These are phyloP conservation scores for Sebastes dallii DNA, from an alignment of 2,797 vertebrate species.

Conservation along the genomic window DNA sequence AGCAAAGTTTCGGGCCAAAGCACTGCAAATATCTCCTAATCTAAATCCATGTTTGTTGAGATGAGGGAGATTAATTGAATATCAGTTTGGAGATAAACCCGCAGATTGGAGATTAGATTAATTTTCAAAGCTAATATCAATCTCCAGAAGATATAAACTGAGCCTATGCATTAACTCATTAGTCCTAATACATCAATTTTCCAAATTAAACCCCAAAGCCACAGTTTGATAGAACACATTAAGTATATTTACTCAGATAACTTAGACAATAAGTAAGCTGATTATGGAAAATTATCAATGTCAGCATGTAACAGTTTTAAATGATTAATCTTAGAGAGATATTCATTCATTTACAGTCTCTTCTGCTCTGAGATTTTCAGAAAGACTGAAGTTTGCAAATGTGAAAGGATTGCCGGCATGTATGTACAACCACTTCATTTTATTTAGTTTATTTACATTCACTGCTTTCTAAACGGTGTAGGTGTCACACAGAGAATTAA, in stretches of 20 bases:
- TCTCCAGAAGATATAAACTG: conserved; percentile 11
- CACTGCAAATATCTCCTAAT: conserved; percentile 35
- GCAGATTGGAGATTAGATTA: conserved; percentile 32
- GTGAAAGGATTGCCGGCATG: too few species aligned
- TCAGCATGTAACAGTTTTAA: conserved; percentile 14
- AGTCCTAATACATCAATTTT: conserved; percentile 29
- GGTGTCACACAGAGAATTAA: background rate
- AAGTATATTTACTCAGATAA: conserved; percentile 32
- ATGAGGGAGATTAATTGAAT: conserved; percentile 52
- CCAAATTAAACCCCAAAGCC: conserved; percentile 32
- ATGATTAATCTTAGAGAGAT: background rate
- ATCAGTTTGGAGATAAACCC: conserved; percentile 45
- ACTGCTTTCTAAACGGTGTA: background rate
- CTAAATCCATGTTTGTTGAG: conserved; percentile 47
- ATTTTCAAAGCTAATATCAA: conserved; percentile 39
- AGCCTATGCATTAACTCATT: conserved; percentile 27
- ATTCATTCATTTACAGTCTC: background rate
- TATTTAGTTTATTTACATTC: background rate
- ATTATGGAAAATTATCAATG: conserved; percentile 26
- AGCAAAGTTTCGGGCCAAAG: conserved; percentile 3
- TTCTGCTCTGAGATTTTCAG: background rate
- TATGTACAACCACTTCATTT: background rate
- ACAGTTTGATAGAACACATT: conserved; percentile 9
- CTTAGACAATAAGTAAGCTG: conserved; percentile 24
- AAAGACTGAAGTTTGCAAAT: background rate